Conservation (phyloP, 2,797 vertebrate genomes). For the Apodemus agrarius region DNA sequence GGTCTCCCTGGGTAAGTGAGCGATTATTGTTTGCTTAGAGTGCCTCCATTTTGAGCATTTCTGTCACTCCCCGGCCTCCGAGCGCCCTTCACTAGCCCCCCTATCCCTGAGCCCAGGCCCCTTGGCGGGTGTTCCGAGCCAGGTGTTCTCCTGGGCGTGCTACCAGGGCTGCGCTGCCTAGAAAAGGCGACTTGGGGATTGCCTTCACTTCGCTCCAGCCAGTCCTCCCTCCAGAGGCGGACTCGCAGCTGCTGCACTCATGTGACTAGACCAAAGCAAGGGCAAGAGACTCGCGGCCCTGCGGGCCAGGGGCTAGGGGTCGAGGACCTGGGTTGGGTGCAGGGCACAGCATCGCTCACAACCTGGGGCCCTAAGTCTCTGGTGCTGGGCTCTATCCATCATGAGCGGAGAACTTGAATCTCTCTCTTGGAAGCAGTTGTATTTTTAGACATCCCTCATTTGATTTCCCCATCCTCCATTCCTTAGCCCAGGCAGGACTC, state of each 20-base stretch:
- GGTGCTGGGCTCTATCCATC: conserved; percentile 58
- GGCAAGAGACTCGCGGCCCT: background rate
- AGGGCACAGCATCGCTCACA: background rate
- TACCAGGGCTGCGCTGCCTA: conserved; percentile 19
- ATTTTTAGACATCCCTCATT: conserved; percentile 75
- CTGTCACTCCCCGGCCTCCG: conserved; percentile 15
- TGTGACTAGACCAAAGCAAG: conserved; percentile 51
- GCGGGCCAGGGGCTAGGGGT: background rate
- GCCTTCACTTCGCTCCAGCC: conserved; percentile 54
- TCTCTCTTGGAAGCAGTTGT: conserved; percentile 72
- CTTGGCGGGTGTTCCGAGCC: background rate
- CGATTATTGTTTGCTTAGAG: background rate
- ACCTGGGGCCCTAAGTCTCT: background rate
- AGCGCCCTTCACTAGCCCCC: background rate
- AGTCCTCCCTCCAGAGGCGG: conserved; percentile 34
- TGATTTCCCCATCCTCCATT: conserved; percentile 70
- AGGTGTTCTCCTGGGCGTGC: background rate
- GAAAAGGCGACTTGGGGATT: conserved; percentile 22
- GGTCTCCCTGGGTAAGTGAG: conserved; percentile 84
- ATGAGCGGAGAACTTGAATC: conserved; percentile 69
- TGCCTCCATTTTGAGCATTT: conserved; percentile 82
- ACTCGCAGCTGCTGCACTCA: conserved; percentile 56
- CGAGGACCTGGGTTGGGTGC: background rate
- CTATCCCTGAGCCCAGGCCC: background rate
- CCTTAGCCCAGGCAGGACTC: conserved; percentile 57